Evolutionary conservation across 1,140 invertebrate genomes (phyloP).

Genomic region (Pachypsylla venusta): DNA sequence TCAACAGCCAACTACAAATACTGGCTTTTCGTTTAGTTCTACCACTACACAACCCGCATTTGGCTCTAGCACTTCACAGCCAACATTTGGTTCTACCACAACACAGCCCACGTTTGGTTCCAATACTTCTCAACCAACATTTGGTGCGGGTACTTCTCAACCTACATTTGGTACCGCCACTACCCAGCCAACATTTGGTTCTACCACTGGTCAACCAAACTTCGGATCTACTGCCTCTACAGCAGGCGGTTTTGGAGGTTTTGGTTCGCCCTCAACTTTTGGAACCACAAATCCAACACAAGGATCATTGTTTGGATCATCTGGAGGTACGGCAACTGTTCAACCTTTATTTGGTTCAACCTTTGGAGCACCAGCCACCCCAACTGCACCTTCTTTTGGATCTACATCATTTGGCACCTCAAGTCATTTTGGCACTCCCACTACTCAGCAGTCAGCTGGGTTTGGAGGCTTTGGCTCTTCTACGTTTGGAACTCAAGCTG

Average conservation of each 20-base stretch:
- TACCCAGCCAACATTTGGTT: not conserved
- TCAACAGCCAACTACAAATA: too few species aligned
- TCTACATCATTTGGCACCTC: not conserved
- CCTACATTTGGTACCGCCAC: not conserved
- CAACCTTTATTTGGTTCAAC: not conserved
- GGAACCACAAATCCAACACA: not conserved
- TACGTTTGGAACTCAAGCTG: constrained; percentile 1
- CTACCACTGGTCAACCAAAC: too few species aligned
- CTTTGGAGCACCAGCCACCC: not conserved
- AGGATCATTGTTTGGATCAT: not conserved
- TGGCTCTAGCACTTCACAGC: too few species aligned
- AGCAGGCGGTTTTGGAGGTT: not conserved
- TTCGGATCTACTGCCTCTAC: not conserved
- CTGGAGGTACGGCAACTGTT: not conserved
- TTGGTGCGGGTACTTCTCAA: not conserved
- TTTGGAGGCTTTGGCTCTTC: constrained; percentile 1
- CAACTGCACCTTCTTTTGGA: not conserved
- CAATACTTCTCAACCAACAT: not conserved
- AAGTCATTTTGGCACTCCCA: not conserved
- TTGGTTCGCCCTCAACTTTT: not conserved
- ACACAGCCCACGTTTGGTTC: too few species aligned
- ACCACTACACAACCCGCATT: too few species aligned
- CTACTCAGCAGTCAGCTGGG: not conserved
- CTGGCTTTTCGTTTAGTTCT: too few species aligned
- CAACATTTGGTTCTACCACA: too few species aligned